Evolutionary conservation across 1,140 invertebrate genomes (phyloP).

Genomic region (Drosophila leontia): DNA sequence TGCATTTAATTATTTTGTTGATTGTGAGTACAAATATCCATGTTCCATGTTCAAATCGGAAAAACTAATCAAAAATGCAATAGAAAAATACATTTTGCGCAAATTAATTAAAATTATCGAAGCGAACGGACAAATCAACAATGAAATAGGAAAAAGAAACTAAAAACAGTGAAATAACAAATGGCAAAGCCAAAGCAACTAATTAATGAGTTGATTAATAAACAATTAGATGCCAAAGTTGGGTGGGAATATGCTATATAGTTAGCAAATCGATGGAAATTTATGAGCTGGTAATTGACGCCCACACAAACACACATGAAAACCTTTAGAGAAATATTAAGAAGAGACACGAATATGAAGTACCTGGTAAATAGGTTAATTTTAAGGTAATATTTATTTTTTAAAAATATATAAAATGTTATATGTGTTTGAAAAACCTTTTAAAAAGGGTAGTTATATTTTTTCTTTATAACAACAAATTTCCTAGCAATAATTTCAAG

Average conservation of each 20-base stretch:
- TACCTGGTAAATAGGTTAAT: background rate
- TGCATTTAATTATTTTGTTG: conserved; percentile 80
- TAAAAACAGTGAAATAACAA: conserved; percentile 49
- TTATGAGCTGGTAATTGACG: conserved; percentile 64
- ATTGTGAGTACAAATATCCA: conserved; percentile 66
- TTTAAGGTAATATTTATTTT: background rate
- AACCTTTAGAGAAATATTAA: background rate
- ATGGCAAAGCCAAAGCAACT: conserved; percentile 27
- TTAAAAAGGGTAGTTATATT: no score
- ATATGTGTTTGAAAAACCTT: no score
- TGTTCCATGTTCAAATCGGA: conserved; percentile 37
- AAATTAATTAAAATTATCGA: conserved; percentile 79
- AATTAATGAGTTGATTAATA: conserved; percentile 74
- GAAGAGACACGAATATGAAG: background rate
- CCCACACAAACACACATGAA: conserved; percentile 52
- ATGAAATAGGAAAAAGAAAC: conserved; percentile 13
- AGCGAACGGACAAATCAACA: conserved; percentile 48
- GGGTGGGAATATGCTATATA: conserved; percentile 22
- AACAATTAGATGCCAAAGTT: conserved; percentile 53
- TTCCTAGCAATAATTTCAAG: background rate
- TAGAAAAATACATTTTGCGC: conserved; percentile 57
- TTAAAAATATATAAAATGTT: no score
- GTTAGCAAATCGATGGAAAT: conserved; percentile 54
- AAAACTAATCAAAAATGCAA: conserved; percentile 79
- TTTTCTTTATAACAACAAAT: no score